phyloP scores from a whole-genome alignment of 1,140 invertebrate species.

The Drosophila nigrodunni region DNA sequence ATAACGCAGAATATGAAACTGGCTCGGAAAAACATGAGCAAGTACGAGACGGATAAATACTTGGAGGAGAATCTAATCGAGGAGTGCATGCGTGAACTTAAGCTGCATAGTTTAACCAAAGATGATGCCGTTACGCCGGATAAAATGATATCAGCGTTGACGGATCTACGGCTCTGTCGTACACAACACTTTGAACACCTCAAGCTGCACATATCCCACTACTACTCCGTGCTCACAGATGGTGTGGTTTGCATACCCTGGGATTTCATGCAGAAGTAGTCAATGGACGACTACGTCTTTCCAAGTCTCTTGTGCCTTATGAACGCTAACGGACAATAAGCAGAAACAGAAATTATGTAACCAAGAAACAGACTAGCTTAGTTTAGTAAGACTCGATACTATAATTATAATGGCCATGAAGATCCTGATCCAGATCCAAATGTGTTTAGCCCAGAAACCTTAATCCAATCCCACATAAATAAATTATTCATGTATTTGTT shows the following conservation, averaged over 20 bases:
- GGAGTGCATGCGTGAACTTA: conserved; percentile 88
- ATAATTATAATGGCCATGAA: neutral
- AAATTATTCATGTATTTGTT: conserved; percentile 13
- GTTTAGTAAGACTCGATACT: neutral
- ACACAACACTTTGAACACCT: conserved; percentile 85
- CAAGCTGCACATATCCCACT: conserved; percentile 93
- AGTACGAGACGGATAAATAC: conserved; percentile 93
- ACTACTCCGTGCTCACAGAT: conserved; percentile 95
- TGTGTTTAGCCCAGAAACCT: neutral
- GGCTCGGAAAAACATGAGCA: conserved; percentile 88
- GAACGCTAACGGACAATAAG: conserved; percentile 38
- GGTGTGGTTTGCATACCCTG: conserved; percentile 96
- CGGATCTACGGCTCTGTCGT: conserved; percentile 88
- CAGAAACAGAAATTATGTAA: neutral
- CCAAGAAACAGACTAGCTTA: neutral
- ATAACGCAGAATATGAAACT: conserved; percentile 91
- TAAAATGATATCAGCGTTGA: conserved; percentile 94
- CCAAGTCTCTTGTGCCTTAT: conserved; percentile 61
- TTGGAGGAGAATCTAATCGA: conserved; percentile 90
- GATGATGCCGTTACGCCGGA: conserved; percentile 95
- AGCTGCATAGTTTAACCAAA: conserved; percentile 90
- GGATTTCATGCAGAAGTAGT: conserved; percentile 89
- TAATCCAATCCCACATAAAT: neutral
- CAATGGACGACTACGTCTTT: neutral
- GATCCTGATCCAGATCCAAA: neutral